These are phyloP conservation scores for Candoia aspera DNA, from an alignment of 2,113 vertebrate species.

Conservation along the genomic window DNA sequence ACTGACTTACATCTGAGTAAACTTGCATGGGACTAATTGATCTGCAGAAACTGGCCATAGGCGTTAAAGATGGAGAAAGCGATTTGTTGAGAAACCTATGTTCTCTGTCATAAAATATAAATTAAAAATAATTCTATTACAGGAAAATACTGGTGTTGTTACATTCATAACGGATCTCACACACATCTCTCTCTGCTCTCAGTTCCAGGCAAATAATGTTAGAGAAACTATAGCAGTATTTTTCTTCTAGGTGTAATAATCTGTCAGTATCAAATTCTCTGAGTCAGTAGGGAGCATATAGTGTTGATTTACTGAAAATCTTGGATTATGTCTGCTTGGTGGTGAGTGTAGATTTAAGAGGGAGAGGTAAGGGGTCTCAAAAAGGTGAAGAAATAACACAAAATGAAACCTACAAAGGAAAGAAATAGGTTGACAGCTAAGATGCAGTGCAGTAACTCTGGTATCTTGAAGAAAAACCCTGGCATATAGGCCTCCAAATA, in stretches of 20 bases:
- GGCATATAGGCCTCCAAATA: constrained; percentile 8
- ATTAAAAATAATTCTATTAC: constrained; percentile 65
- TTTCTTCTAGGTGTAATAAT: constrained; percentile 83
- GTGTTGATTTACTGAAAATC: constrained; percentile 86
- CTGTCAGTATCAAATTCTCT: constrained; percentile 85
- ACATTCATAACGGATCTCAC: constrained; percentile 72
- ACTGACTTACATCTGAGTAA: background rate
- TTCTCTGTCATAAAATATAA: constrained; percentile 62
- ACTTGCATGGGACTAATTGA: constrained; percentile 53
- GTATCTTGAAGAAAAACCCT: constrained; percentile 67
- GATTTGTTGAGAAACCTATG: constrained; percentile 53
- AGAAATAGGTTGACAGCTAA: constrained; percentile 78
- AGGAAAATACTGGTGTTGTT: constrained; percentile 60
- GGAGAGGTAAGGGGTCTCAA: constrained; percentile 77
- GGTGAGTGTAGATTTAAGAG: constrained; percentile 81
- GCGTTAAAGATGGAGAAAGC: constrained; percentile 60
- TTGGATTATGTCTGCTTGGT: constrained; percentile 82
- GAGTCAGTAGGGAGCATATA: constrained; percentile 81
- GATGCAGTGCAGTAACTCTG: constrained; percentile 70
- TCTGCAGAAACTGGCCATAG: constrained; percentile 49
- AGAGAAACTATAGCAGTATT: constrained; percentile 75
- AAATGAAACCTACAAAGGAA: constrained; percentile 76
- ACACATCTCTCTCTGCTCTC: constrained; percentile 54
- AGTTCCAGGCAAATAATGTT: constrained; percentile 66
- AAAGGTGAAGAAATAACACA: constrained; percentile 82